Conservation (phyloP, 2,888 invertebrate genomes). For the Micoletzkya japonica region DNA sequence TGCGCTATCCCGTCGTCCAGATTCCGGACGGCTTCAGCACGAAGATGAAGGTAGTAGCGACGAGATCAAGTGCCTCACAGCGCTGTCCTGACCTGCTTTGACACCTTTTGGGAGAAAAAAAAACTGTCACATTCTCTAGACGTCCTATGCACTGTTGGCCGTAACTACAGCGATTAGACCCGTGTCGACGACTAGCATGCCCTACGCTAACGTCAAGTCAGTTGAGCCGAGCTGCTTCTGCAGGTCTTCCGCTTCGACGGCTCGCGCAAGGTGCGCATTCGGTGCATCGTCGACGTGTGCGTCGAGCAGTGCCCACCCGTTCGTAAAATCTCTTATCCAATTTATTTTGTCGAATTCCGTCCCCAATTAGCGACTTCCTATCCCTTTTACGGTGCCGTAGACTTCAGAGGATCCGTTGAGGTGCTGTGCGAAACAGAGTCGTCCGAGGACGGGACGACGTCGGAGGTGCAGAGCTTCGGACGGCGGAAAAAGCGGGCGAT, state of each 20-base stretch:
- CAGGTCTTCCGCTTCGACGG: slow-evolving; percentile 62
- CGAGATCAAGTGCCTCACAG: too few relatives aligned
- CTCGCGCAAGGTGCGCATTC: slow-evolving; percentile 57
- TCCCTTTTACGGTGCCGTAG: not conserved
- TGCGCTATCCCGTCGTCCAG: slow-evolving; percentile 49
- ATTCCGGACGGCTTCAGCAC: slow-evolving; percentile 50
- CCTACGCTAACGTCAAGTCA: too few relatives aligned
- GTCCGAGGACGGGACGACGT: slow-evolving; percentile 14
- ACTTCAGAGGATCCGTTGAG: not conserved
- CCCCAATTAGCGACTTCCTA: too few relatives aligned
- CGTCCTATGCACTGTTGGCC: too few relatives aligned
- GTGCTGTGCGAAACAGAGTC: slow-evolving; percentile 10
- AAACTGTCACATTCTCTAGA: too few relatives aligned
- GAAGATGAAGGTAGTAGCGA: slow-evolving; percentile 51
- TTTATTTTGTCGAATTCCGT: too few relatives aligned
- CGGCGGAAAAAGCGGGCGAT: slow-evolving; percentile 36
- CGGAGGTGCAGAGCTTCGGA: slow-evolving; percentile 32
- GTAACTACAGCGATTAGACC: too few relatives aligned
- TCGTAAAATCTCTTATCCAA: slow-evolving; percentile 7
- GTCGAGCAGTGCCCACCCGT: slow-evolving; percentile 54
- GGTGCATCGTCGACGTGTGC: slow-evolving; percentile 61
- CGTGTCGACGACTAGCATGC: too few relatives aligned
- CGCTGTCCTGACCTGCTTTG: too few relatives aligned
- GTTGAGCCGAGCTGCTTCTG: too few relatives aligned
- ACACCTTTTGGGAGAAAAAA: too few relatives aligned